Evolutionary conservation across 1,140 invertebrate genomes (phyloP).

Genomic region (Gryon sp.): DNA sequence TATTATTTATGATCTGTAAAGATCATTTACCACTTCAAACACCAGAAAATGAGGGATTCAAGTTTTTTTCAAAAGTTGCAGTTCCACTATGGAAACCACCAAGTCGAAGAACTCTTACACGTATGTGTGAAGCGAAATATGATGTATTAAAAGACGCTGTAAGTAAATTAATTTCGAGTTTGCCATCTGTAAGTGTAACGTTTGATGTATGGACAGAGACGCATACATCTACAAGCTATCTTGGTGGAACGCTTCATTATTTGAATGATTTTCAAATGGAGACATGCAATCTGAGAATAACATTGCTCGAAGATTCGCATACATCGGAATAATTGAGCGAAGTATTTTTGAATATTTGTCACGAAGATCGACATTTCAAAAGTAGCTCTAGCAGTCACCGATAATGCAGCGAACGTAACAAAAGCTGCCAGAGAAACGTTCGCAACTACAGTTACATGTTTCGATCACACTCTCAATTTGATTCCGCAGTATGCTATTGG

Average conservation of each 20-base stretch:
- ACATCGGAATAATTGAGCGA: constrained; percentile 4
- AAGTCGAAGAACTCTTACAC: constrained; percentile 8
- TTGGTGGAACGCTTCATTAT: constrained; percentile 25
- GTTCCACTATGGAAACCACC: constrained; percentile 24
- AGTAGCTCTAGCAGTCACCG: constrained; percentile 1
- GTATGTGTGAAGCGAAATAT: constrained; percentile 6
- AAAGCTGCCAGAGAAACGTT: constrained; percentile 25
- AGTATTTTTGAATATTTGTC: constrained; percentile 9
- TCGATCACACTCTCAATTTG: constrained; percentile 22
- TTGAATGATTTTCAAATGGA: constrained; percentile 11
- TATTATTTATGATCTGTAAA: constrained; percentile 28
- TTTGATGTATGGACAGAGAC: constrained; percentile 32
- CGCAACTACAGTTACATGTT: not conserved
- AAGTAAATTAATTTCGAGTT: not conserved
- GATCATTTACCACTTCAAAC: constrained; percentile 22
- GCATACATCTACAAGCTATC: constrained; percentile 11
- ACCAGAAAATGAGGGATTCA: constrained; percentile 20
- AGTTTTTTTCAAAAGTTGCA: constrained; percentile 2
- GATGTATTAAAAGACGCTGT: not conserved
- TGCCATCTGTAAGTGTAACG: constrained; percentile 8
- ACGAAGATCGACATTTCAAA: constrained; percentile 3
- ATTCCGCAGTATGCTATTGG: constrained; percentile 26
- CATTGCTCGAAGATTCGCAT: constrained; percentile 10
- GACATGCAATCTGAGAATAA: constrained; percentile 12
- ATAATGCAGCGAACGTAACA: constrained; percentile 34